Base-by-base conservation (phyloP, 2,888 invertebrate species). In the Scotopteryx bipunctaria region DNA sequence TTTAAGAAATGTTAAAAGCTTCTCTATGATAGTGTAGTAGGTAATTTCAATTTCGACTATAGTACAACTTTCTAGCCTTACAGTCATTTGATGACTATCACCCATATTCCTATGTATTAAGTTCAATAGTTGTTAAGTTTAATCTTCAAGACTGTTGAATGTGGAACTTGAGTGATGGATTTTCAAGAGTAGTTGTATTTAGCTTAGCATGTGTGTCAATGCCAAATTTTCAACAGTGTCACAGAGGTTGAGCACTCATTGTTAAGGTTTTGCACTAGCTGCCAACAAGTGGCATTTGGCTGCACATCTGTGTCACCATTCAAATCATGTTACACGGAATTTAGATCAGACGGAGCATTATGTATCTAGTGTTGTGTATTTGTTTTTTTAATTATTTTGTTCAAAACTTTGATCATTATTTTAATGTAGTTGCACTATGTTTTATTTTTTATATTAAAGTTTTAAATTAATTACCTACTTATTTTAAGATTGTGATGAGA, bases 31-130 rank as follows among this genome's bases (percentile, higher is more conserved):
- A 33, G 17, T 35, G 52, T 63, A 62, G 55, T 56, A 35, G 31
- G 38, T 61, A 55, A 60, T 58, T 53, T 53, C 60, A 60, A 63
- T 62, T 66, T 72, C 67, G 62, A 83, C 82, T 82, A 82, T 81
- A 85, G 86, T 88, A 88, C 88, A 88, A 88, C 71, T 60, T 61
- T 71, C 65, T 82, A 85, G 87, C 87, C 86, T 87, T 87, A 82
- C 58, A 57, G 76, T 78, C 71, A 74, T 80, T 43, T 64, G 66
- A 77, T 76, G 76, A 76, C 71, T 56, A 43, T 55, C 11, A 11
- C 9, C 27, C 11, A 17, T 50, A 48, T 43, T 54, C 17, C 42
- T 46, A 43, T 13, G 23, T 53, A n/a, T 62, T 62, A 61, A 64
- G 63, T 73, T 66, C 55, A 50, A 59, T 27, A 27, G 9, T 3